Conservation (phyloP, 1,140 invertebrate species). For the Bombus terrestris region DNA sequence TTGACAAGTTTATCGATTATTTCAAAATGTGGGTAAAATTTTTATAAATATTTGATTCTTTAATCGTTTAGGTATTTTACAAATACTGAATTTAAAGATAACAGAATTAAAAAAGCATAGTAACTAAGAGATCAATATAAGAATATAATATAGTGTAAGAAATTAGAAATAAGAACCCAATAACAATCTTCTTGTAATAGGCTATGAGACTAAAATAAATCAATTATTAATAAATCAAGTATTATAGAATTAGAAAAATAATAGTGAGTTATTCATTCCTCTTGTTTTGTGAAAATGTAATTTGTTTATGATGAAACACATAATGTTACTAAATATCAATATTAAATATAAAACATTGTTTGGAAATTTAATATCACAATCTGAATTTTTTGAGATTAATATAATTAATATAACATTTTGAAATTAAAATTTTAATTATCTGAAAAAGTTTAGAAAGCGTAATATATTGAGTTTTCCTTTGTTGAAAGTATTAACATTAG, state of each 20-base stretch:
- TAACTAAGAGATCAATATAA: background rate
- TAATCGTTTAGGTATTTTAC: background rate
- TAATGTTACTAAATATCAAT: background rate
- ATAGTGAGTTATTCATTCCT: background rate
- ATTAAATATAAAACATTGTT: background rate
- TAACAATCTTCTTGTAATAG: too few relatives aligned
- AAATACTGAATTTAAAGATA: background rate
- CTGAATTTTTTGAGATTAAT: background rate
- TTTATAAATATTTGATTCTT: background rate
- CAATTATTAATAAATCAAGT: too few relatives aligned
- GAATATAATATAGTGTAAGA: too few relatives aligned
- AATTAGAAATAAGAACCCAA: too few relatives aligned
- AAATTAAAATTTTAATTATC: background rate
- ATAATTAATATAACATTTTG: background rate
- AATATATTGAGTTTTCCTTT: background rate
- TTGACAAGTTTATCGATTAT: conserved; percentile 37
- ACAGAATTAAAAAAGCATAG: background rate
- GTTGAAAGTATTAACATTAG: background rate
- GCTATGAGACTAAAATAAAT: too few relatives aligned
- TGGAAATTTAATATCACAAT: background rate
- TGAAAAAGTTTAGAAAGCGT: background rate
- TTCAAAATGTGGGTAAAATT: background rate
- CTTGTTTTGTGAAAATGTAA: background rate
- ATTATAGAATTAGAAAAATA: too few relatives aligned
- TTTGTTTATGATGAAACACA: background rate